phyloP scores from a whole-genome alignment of 2,113 vertebrate species.

The Tyrannus savana region DNA sequence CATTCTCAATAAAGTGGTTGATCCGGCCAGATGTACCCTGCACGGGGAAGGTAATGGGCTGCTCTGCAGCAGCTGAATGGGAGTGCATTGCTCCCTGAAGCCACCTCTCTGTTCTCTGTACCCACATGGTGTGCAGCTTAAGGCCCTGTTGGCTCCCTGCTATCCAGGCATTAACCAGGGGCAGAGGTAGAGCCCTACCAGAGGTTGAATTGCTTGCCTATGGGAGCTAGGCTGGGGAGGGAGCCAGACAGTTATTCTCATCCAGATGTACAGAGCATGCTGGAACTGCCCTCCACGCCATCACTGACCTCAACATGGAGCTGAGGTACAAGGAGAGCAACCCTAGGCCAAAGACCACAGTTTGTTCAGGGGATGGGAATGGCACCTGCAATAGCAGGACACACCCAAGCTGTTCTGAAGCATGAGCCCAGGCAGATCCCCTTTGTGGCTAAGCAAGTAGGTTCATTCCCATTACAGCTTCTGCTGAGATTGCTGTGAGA shows the following conservation, averaged over 20 bases:
- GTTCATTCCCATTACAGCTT: not conserved
- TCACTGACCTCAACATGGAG: not conserved
- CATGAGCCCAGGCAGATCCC: not conserved
- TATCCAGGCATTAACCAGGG: not conserved
- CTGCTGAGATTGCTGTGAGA: not conserved
- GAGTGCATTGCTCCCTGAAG: not conserved
- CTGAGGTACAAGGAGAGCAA: not conserved
- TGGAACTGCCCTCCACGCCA: not conserved
- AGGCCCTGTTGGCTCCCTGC: not conserved
- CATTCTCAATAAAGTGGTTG: constrained; percentile 77
- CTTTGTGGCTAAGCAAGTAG: not conserved
- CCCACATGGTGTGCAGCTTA: not conserved
- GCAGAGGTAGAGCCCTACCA: not conserved
- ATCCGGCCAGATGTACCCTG: constrained; percentile 82
- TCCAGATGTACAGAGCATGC: not conserved
- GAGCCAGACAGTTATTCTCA: not conserved
- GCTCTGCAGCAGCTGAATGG: not conserved
- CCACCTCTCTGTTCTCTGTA: not conserved
- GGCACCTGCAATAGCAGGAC: not conserved
- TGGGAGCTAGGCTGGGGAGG: not conserved
- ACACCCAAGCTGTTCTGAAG: not conserved
- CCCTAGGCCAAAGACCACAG: not conserved
- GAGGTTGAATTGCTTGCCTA: not conserved
- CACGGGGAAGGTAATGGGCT: constrained; percentile 85
- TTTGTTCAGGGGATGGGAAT: not conserved